Conservation (phyloP, 1,140 invertebrate genomes). For the Aphelinus certus region DNA sequence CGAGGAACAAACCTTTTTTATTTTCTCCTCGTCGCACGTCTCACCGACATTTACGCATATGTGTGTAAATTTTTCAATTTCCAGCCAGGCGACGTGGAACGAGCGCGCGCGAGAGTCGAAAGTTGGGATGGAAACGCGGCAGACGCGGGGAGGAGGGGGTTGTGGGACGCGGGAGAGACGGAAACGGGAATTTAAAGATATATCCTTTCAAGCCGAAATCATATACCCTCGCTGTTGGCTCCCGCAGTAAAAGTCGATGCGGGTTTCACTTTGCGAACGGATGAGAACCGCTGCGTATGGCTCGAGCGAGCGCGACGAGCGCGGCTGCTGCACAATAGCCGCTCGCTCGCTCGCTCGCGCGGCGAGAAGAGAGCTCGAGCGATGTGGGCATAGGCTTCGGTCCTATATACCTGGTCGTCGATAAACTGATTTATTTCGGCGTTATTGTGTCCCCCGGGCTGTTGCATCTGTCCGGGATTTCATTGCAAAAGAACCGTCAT, state of each 20-base stretch:
- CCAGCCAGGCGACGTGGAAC: too few species aligned
- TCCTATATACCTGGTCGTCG: conserved; percentile 56
- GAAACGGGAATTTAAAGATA: too few species aligned
- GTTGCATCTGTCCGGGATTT: conserved; percentile 61
- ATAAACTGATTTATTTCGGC: conserved; percentile 66
- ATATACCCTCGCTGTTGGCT: too few species aligned
- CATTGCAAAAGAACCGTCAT: conserved; percentile 32
- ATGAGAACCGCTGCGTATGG: conserved; percentile 49
- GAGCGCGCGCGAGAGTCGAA: too few species aligned
- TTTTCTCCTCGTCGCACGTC: not conserved
- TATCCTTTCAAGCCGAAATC: too few species aligned
- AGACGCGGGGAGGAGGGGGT: not conserved
- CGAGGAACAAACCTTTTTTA: not conserved
- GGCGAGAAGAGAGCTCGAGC: too few species aligned
- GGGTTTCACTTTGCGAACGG: conserved; percentile 13
- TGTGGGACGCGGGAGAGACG: too few species aligned
- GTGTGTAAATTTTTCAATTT: too few species aligned
- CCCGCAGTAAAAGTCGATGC: too few species aligned
- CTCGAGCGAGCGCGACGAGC: conserved; percentile 38
- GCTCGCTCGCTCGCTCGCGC: not conserved
- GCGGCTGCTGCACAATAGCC: conserved; percentile 28
- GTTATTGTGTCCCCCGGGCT: conserved; percentile 51
- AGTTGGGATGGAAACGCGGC: not conserved
- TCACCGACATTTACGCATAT: too few species aligned
- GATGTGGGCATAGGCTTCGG: not conserved